Base-by-base conservation (phyloP, 2,888 invertebrate genomes). In the Acheta domesticus region DNA sequence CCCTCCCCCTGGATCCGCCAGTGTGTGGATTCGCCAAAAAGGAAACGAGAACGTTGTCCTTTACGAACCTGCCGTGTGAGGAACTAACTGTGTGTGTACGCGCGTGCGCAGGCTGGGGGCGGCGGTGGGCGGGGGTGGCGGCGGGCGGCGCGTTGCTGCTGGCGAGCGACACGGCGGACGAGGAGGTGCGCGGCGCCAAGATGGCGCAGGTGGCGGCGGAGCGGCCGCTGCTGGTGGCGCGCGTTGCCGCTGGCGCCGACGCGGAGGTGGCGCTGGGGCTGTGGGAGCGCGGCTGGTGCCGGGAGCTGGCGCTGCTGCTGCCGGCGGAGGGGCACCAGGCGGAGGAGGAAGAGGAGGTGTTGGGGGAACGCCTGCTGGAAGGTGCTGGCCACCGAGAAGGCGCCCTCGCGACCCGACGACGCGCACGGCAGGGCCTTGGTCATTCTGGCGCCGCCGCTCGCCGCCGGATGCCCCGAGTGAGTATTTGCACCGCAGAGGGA, bases 271-370 rank as follows among this genome's bases (percentile, higher is more conserved):
- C 62, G 16, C 11, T 62, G 62, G n/a, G n/a, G n/a, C 14, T 62
- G 62, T 62, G 62, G 62, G 62, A 62, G 62, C 16, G n/a, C 62
- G 62, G 62, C 16, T 62, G 62, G 62, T 62, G 62, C n/a, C 62
- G 16, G 14, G 62, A 62, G n/a, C n/a, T 62, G 62, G 62, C 62
- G n/a, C 16, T 62, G 14, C 14, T 62, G 14, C 14, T 62, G 14
- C 62, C 62, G 5, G 62, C 62, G n/a, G n/a, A 12, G 62, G 14
- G 1, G 12, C 62, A 14, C 5, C n/a, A 16, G 11, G 62, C 14
- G n/a, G n/a, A 62, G 16, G 16, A 62, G n/a, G 62, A 62, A 8
- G 4, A 8, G 14, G n/a, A 19, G 4, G 14, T 12, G 14, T 5
- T 62, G 62, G 62, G 62, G 0, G 62, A 62, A 1, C 62, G 62